A percentile compares a stretch with the other conserved stretches of the same genome.
Evolutionary conservation across 1,140 invertebrate genomes (phyloP).

Genomic region (Dinothrombium tinctorium): DNA sequence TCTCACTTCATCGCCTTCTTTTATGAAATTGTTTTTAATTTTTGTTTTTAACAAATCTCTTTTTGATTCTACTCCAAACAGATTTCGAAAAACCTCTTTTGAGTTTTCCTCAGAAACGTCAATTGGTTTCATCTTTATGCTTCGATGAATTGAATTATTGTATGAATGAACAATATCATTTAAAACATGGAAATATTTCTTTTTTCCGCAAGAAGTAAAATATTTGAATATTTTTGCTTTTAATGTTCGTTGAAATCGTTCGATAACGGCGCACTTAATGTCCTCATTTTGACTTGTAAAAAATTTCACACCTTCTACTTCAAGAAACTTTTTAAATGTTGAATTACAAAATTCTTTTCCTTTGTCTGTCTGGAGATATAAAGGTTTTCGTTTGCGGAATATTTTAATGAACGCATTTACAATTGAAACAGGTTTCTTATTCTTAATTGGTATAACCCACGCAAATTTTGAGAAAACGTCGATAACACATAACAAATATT

Average conservation of each 20-base stretch:
- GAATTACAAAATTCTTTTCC: slow-evolving; percentile 10
- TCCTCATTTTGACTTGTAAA: slow-evolving; percentile 21
- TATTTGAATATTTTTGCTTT: slow-evolving; percentile 23
- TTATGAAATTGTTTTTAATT: slow-evolving; percentile 15
- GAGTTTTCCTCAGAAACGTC: slow-evolving; percentile 19
- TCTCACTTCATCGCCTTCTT: slow-evolving; percentile 17
- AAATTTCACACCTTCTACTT: slow-evolving; percentile 20
- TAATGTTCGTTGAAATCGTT: slow-evolving; percentile 25
- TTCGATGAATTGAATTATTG: slow-evolving; percentile 23
- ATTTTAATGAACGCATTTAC: slow-evolving; percentile 11
- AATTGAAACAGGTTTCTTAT: slow-evolving; percentile 10
- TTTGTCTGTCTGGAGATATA: slow-evolving; percentile 6
- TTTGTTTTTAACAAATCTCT: too few relatives aligned
- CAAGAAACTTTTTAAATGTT: slow-evolving; percentile 17
- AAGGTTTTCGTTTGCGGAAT: slow-evolving; percentile 4
- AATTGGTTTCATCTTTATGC: slow-evolving; percentile 21
- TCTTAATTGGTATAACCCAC: slow-evolving; percentile 14
- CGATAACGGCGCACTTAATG: slow-evolving; percentile 24
- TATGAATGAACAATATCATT: slow-evolving; percentile 20
- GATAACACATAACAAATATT: slow-evolving; percentile 15
- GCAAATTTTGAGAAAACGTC: slow-evolving; percentile 16
- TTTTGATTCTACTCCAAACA: slow-evolving; percentile 10
- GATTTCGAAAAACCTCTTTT: slow-evolving; percentile 6
- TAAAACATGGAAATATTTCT: slow-evolving; percentile 22
- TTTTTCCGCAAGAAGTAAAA: slow-evolving; percentile 21